Conservation (phyloP, 2,797 vertebrate species). For the Cottoperca gobio region DNA sequence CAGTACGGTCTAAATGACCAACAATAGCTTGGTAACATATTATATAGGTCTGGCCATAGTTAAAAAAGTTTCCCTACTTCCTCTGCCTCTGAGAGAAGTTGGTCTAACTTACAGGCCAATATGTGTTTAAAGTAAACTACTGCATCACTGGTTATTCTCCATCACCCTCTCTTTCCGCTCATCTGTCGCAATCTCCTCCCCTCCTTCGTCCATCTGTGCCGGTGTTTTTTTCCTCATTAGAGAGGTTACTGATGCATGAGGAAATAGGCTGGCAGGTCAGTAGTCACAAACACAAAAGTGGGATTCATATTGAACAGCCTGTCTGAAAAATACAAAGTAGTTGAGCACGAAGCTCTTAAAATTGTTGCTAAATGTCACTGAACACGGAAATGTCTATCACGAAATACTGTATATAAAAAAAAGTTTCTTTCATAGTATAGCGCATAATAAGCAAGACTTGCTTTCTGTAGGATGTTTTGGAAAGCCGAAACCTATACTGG, state of each 20-base stretch:
- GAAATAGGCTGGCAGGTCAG: slow-evolving; percentile 68
- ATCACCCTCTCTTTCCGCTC: slow-evolving; percentile 31
- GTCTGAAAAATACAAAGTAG: slow-evolving; percentile 31
- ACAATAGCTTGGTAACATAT: background rate
- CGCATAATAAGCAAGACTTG: background rate
- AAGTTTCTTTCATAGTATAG: background rate
- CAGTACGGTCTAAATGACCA: background rate
- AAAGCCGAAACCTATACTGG: background rate
- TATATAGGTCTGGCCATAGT: background rate
- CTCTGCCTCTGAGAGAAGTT: background rate
- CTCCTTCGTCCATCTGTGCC: slow-evolving; percentile 53
- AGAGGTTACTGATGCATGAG: slow-evolving; percentile 71
- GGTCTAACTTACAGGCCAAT: background rate
- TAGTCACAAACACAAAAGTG: slow-evolving; percentile 59
- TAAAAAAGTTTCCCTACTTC: background rate
- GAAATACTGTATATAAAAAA: background rate
- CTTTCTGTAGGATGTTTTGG: slow-evolving; percentile 1
- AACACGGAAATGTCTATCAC: background rate
- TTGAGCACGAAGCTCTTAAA: background rate
- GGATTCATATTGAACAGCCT: slow-evolving; percentile 60
- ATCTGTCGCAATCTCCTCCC: slow-evolving; percentile 49
- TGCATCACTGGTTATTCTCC: slow-evolving; percentile 6
- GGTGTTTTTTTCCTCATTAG: slow-evolving; percentile 77
- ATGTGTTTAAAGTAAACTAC: background rate
- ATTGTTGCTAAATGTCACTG: background rate